These are phyloP conservation scores for Gallinago stenura DNA, from an alignment of 2,797 vertebrate genomes.

Conservation along the genomic window DNA sequence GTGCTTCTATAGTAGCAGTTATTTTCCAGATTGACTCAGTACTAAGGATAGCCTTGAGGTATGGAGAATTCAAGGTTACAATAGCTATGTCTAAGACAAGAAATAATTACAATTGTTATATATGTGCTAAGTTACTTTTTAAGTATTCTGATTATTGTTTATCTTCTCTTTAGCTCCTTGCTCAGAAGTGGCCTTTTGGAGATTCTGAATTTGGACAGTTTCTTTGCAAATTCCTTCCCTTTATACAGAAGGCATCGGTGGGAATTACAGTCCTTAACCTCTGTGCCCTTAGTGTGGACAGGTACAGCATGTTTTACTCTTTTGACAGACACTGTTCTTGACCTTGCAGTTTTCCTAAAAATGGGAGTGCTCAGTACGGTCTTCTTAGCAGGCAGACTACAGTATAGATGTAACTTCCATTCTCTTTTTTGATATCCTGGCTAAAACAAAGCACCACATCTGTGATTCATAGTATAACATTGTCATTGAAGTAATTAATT, in stretches of 20 bases:
- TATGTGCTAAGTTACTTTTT: background rate
- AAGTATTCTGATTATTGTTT: conserved; percentile 43
- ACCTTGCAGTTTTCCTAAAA: background rate
- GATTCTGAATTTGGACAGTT: conserved; percentile 82
- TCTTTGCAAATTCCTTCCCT: conserved; percentile 94
- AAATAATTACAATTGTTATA: background rate
- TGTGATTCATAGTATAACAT: background rate
- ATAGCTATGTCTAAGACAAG: background rate
- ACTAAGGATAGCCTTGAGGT: background rate
- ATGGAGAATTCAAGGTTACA: background rate
- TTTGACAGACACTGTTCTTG: background rate
- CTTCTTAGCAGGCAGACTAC: background rate
- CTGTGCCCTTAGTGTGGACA: conserved; percentile 97
- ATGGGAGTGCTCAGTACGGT: background rate
- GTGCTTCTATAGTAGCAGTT: background rate
- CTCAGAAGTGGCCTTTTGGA: conserved; percentile 86
- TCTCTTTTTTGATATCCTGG: background rate
- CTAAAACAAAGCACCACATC: background rate
- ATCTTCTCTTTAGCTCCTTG: conserved; percentile 85
- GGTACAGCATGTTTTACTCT: conserved; percentile 79
- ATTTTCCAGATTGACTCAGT: background rate
- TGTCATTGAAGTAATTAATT: background rate
- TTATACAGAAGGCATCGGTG: conserved; percentile 96
- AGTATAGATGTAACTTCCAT: background rate
- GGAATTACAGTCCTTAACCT: conserved; percentile 98